phyloP scores from a whole-genome alignment of 2,113 vertebrate genomes.

The Chlamydotis undulata region DNA sequence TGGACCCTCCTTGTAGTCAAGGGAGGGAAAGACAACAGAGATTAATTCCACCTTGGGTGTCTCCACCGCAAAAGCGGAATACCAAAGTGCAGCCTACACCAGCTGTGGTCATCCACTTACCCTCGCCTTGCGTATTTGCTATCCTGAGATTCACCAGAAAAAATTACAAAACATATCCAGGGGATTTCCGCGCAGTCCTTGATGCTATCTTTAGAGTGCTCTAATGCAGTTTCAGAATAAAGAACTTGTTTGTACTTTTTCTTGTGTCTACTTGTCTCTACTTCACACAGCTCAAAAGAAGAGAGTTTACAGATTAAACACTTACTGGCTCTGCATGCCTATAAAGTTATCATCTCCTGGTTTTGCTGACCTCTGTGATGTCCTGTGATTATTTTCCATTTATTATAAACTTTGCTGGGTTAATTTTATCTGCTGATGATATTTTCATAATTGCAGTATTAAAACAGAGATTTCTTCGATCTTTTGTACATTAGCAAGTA shows the following conservation, averaged over 20 bases:
- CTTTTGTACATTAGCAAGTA: not conserved
- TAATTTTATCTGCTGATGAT: not conserved
- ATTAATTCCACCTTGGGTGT: not conserved
- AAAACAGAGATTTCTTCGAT: not conserved
- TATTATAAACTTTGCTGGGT: not conserved
- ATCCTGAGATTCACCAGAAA: constrained; percentile 27
- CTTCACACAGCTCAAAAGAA: constrained; percentile 36
- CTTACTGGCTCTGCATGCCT: not conserved
- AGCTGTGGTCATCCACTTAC: constrained; percentile 38
- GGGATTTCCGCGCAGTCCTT: constrained; percentile 56
- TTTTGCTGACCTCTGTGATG: constrained; percentile 9
- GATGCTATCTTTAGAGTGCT: constrained; percentile 57
- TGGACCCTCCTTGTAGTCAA: not conserved
- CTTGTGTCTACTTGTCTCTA: constrained; percentile 61
- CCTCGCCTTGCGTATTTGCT: not conserved
- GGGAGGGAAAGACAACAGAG: not conserved
- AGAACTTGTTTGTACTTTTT: constrained; percentile 47
- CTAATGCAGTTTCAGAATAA: constrained; percentile 35
- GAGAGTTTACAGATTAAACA: constrained; percentile 2
- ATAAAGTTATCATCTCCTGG: not conserved
- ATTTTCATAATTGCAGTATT: not conserved
- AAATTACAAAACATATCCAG: constrained; percentile 25
- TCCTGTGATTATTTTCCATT: not conserved
- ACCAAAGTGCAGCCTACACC: not conserved
- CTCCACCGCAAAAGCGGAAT: not conserved